These are phyloP conservation scores for Hydriomena furcata DNA, from an alignment of 2,888 invertebrate species.

Conservation along the genomic window DNA sequence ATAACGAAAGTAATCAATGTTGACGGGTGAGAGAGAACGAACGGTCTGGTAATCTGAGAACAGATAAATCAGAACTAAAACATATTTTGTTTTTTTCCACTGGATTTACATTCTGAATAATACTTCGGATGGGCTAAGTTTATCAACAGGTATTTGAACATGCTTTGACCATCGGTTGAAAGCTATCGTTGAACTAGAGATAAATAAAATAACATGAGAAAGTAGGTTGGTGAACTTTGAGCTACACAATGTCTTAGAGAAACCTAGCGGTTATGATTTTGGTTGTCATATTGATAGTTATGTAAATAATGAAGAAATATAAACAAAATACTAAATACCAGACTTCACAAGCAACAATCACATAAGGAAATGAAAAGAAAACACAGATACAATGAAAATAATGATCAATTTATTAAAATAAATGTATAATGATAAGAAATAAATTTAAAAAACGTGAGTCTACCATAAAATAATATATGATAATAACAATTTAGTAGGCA, in stretches of 20 bases:
- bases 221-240: no score
- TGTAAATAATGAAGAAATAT: not conserved
- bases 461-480: slow-evolving; percentile 14
- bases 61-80: slow-evolving; percentile 1
- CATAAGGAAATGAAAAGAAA: slow-evolving; percentile 39
- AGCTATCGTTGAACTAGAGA: no score
- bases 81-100: not conserved
- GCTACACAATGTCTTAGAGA: no score
- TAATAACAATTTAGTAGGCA: slow-evolving; percentile 12
- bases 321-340: slow-evolving; percentile 11
- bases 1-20: slow-evolving; percentile 31
- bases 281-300: not conserved
- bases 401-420: slow-evolving; percentile 41
- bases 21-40: slow-evolving; percentile 7
- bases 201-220: no score
- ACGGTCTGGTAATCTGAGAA: slow-evolving; percentile 10
- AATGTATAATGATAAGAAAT: slow-evolving; percentile 27
- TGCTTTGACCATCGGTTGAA: no score
- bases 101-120: no score
- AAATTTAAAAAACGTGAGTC: slow-evolving; percentile 21
- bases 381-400: slow-evolving; percentile 40
- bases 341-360: slow-evolving; percentile 33
- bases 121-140: no score
- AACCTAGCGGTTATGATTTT: no score
- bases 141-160: no score